Evolutionary conservation across 2,797 vertebrate genomes (phyloP).

Genomic region (Myripristis murdjan): DNA sequence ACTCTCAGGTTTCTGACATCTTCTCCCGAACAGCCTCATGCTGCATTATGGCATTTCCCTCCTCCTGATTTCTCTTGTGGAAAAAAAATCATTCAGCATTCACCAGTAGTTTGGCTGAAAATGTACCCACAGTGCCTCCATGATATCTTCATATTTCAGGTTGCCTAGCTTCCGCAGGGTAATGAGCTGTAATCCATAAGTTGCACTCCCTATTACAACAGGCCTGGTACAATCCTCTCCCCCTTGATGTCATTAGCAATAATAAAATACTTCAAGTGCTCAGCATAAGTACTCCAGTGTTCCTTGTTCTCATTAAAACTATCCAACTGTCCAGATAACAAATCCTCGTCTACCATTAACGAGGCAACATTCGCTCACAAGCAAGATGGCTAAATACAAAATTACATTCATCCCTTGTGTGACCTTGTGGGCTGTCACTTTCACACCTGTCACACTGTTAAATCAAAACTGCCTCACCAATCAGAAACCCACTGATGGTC

Average conservation of each 20-base stretch:
- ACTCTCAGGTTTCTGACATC: not conserved
- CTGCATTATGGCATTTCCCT: not conserved
- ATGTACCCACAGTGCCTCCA: not conserved
- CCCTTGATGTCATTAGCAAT: slow-evolving; percentile 24
- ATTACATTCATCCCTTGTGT: slow-evolving; percentile 11
- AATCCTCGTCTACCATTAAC: slow-evolving; percentile 32
- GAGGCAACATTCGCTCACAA: slow-evolving; percentile 18
- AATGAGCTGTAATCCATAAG: not conserved
- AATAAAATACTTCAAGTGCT: not conserved
- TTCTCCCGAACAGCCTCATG: not conserved
- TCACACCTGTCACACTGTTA: not conserved
- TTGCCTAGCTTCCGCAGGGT: not conserved
- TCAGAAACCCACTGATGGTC: too few relatives aligned
- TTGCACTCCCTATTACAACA: not conserved
- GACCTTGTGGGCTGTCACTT: slow-evolving; percentile 2
- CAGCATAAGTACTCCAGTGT: not conserved
- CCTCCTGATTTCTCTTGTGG: not conserved
- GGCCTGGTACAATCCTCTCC: not conserved
- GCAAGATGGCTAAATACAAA: slow-evolving; percentile 16
- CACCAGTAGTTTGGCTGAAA: not conserved
- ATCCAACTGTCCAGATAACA: slow-evolving; percentile 17
- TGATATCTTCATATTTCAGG: slow-evolving; percentile 1
- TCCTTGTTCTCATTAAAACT: not conserved
- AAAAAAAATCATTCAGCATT: not conserved
- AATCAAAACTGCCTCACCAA: too few relatives aligned